phyloP scores from a whole-genome alignment of 2,888 invertebrate genomes.

The Clostera curtula region DNA sequence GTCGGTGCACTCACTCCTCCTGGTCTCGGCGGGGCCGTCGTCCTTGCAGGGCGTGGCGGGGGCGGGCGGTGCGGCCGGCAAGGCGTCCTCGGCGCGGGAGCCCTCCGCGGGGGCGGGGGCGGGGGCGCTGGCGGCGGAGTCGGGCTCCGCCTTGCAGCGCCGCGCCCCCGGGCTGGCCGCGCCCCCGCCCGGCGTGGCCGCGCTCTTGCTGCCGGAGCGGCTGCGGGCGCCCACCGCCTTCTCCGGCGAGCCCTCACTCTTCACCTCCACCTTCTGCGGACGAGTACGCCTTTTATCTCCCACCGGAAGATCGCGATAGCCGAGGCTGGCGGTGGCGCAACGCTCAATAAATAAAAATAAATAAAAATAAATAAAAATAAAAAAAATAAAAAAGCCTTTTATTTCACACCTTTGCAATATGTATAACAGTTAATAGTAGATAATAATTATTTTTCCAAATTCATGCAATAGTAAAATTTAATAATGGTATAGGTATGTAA shows the following conservation, averaged over 20 bases:
- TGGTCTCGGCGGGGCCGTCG: conserved; percentile 42
- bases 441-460: no score
- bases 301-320: no score
- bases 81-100: conserved; percentile 54
- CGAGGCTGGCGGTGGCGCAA: no score
- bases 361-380: no score
- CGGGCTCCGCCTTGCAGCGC: conserved; percentile 56
- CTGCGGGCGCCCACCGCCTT: conserved; percentile 42
- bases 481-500: no score
- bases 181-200: conserved; percentile 39
- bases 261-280: conserved; percentile 65
- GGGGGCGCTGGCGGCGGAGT: conserved; percentile 35
- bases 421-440: no score
- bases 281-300: background rate
- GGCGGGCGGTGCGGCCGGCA: conserved; percentile 28
- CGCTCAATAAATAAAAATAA: no score
- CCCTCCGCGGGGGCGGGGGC: conserved; percentile 28
- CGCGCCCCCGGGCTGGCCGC: conserved; percentile 51
- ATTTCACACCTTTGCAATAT: no score
- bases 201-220: conserved; percentile 47
- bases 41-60: conserved; percentile 44
- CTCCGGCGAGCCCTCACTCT: conserved; percentile 59
- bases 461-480: no score
- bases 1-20: conserved; percentile 47
- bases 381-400: no score